These are phyloP conservation scores for Labia minor DNA, from an alignment of 2,888 invertebrate species.

Conservation along the genomic window DNA sequence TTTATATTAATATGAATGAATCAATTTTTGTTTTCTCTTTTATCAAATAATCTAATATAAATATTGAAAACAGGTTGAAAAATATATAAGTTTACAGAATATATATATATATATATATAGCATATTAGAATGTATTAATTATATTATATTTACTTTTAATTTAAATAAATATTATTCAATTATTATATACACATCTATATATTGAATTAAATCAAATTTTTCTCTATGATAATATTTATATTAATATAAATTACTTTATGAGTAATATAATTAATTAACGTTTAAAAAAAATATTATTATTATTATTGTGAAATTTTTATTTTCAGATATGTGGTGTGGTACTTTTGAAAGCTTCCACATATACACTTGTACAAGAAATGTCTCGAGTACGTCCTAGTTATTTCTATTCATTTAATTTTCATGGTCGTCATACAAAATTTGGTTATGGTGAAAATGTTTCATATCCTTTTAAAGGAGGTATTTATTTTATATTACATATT, in stretches of 20 bases:
- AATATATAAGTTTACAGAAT: too few species aligned
- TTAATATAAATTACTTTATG: too few species aligned
- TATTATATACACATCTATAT: too few species aligned
- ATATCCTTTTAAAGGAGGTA: constrained; percentile 40
- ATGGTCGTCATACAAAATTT: constrained; percentile 34
- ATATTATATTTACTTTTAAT: too few species aligned
- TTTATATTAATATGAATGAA: background rate
- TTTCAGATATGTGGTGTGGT: constrained; percentile 39
- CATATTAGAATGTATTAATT: too few species aligned
- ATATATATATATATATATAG: too few species aligned
- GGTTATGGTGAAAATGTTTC: constrained; percentile 36
- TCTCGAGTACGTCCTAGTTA: constrained; percentile 34
- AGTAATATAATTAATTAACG: too few species aligned
- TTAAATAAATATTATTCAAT: too few species aligned
- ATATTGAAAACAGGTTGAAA: background rate
- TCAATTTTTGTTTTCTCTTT: background rate
- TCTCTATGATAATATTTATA: too few species aligned
- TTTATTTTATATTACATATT: background rate
- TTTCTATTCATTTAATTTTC: constrained; percentile 42
- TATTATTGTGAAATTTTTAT: too few species aligned
- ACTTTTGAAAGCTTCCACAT: constrained; percentile 39
- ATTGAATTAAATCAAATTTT: too few species aligned
- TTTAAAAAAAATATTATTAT: too few species aligned
- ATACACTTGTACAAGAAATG: constrained; percentile 30
- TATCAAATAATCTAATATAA: background rate